Evolutionary conservation across 2,797 vertebrate species (phyloP).

Genomic region (Pitangus sulphuratus): DNA sequence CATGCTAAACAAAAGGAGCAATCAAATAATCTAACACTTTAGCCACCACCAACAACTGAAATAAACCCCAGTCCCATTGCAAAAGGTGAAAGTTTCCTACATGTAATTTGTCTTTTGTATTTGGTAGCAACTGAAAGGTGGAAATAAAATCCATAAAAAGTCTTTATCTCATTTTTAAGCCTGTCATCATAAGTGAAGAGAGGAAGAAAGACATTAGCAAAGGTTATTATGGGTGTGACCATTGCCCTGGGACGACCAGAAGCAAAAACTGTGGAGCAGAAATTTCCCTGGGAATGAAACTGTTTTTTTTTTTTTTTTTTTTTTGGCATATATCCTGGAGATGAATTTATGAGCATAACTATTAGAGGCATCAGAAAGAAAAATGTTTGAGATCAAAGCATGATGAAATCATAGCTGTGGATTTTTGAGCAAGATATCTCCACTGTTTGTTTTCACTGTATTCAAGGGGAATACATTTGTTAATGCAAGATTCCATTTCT

Average conservation of each 20-base stretch:
- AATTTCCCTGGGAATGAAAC: not conserved
- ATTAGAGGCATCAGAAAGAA: not conserved
- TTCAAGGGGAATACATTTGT: not conserved
- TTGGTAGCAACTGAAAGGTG: not conserved
- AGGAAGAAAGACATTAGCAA: not conserved
- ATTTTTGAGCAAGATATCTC: not conserved
- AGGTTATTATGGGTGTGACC: not conserved
- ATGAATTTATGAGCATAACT: not conserved
- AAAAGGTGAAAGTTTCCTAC: not conserved
- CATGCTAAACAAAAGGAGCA: not conserved
- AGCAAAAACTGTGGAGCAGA: not conserved
- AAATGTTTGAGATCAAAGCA: not conserved
- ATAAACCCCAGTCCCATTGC: not conserved
- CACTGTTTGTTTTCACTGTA: not conserved
- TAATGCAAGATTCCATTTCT: not conserved
- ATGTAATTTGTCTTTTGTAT: not conserved
- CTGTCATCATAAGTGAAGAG: not conserved
- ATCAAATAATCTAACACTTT: not conserved
- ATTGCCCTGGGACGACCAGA: not conserved
- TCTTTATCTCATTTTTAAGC: not conserved
- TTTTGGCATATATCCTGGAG: not conserved
- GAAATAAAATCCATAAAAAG: not conserved
- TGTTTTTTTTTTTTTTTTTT: not conserved
- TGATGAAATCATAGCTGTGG: not conserved
- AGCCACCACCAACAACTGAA: not conserved